Evolutionary conservation across 37 sponge, comb jelly and placozoan species (phyloP).

Genomic region (Agelas oroides): DNA sequence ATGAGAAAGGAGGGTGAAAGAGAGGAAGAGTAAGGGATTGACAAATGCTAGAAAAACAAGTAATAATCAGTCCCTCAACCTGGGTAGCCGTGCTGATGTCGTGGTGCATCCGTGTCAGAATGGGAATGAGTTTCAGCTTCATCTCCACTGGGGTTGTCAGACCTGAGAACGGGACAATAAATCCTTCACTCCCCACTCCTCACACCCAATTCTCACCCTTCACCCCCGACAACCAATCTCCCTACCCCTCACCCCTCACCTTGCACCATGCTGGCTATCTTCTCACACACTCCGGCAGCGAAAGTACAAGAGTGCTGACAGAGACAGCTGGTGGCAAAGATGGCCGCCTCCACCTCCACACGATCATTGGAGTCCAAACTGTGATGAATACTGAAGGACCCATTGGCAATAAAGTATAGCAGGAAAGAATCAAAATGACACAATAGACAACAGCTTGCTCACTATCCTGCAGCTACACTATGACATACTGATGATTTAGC

Average conservation of each 20-base stretch:
- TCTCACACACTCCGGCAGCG: slow-evolving; percentile 85
- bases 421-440: slow-evolving; percentile 12
- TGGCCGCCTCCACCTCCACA: slow-evolving; percentile 89
- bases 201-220: background rate
- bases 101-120: slow-evolving; percentile 86
- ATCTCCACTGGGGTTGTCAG: slow-evolving; percentile 75
- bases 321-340: slow-evolving; percentile 79
- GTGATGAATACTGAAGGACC: slow-evolving; percentile 67
- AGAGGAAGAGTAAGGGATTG: background rate
- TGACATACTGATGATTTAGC: too few species aligned
- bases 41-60: background rate
- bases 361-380: slow-evolving; percentile 84
- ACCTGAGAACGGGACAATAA: slow-evolving; percentile 45
- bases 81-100: slow-evolving; percentile 69
- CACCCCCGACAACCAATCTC: too few species aligned
- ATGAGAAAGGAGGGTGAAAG: too few species aligned
- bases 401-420: background rate
- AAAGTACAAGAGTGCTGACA: slow-evolving; percentile 81
- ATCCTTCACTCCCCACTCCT: background rate
- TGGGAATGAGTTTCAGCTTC: slow-evolving; percentile 82
- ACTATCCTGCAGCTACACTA: too few species aligned
- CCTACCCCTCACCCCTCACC: slow-evolving; percentile 56
- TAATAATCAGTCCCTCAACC: slow-evolving; percentile 32
- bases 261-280: slow-evolving; percentile 87
- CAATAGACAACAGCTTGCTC: too few species aligned